These are phyloP conservation scores for Myrmecophaga tridactyla DNA, from an alignment of 2,113 vertebrate genomes.

Conservation along the genomic window DNA sequence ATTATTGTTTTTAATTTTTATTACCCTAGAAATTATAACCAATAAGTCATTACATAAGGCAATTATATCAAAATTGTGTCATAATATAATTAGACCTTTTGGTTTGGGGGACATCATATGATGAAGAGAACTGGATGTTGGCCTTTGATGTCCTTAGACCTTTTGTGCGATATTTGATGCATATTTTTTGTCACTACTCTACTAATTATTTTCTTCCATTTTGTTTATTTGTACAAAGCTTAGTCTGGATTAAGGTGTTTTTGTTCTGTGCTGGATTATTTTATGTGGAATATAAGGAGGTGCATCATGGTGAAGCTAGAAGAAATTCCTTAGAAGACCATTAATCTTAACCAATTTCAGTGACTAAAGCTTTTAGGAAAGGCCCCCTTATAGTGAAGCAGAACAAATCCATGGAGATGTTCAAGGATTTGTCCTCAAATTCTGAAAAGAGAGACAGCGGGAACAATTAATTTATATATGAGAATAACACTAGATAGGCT, in stretches of 20 bases:
- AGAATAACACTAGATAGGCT: neutral
- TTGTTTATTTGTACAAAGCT: slow-evolving; percentile 12
- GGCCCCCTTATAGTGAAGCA: neutral
- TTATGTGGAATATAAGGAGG: neutral
- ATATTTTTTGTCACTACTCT: neutral
- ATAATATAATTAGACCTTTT: neutral
- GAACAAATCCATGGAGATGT: neutral
- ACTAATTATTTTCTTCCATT: neutral
- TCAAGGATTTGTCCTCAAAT: neutral
- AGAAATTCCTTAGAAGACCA: neutral
- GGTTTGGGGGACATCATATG: neutral
- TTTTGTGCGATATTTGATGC: neutral
- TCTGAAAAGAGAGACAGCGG: neutral
- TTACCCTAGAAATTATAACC: neutral
- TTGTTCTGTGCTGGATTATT: neutral
- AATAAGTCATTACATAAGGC: neutral
- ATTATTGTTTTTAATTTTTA: neutral
- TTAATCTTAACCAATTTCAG: neutral
- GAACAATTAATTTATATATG: neutral
- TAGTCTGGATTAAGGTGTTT: slow-evolving; percentile 8
- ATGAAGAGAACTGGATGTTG: neutral
- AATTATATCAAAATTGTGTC: neutral
- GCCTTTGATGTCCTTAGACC: slow-evolving; percentile 4
- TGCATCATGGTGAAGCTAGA: neutral
- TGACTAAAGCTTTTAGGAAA: neutral